phyloP scores from a whole-genome alignment of 2,113 vertebrate genomes.

The Hiodon alosoides region DNA sequence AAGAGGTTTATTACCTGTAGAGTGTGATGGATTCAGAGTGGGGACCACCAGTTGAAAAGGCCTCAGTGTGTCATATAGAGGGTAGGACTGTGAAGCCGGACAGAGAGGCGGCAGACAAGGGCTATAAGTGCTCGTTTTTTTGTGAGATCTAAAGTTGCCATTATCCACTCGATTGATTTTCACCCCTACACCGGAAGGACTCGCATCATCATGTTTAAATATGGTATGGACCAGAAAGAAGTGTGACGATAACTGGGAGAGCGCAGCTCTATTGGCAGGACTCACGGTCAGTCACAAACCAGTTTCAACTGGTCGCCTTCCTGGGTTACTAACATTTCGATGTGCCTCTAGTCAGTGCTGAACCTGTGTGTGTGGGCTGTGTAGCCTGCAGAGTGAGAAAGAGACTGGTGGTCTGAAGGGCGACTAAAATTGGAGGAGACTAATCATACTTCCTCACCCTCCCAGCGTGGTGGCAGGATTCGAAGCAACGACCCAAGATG shows the following conservation, averaged over 20 bases:
- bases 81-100: slow-evolving; percentile 9
- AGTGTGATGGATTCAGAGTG: slow-evolving; percentile 20
- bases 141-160: slow-evolving; percentile 25
- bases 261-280: no score
- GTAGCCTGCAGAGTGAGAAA: no score
- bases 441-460: no score
- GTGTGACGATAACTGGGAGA: background rate
- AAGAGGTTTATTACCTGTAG: slow-evolving; percentile 26
- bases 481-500: no score
- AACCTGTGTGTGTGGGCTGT: no score
- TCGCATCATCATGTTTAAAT: background rate
- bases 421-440: no score
- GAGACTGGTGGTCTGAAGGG: no score
- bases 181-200: background rate
- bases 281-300: no score
- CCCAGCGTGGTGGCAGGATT: no score
- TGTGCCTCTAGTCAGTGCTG: no score
- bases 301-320: no score
- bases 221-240: background rate
- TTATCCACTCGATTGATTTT: slow-evolving; percentile 31
- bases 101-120: background rate
- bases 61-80: background rate
- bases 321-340: no score
- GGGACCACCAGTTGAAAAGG: slow-evolving; percentile 17
- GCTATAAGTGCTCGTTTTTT: slow-evolving; percentile 22